Conservation (phyloP, 2,888 invertebrate genomes). For the Ectemnius cavifrons region DNA sequence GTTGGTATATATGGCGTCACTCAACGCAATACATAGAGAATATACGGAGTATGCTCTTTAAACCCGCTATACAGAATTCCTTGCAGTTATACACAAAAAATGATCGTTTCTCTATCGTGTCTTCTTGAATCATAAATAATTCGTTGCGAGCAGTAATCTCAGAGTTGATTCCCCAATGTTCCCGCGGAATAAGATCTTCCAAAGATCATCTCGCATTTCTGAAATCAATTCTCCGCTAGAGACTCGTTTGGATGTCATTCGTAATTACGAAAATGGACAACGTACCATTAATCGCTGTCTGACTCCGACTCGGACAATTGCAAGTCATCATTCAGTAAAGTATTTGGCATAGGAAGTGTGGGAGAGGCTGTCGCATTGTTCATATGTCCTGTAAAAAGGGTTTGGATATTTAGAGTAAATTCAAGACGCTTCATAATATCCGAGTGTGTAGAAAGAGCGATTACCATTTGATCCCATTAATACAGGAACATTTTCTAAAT, state of each 20-base stretch:
- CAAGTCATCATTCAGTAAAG: constrained; percentile 89
- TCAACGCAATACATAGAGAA: constrained; percentile 23
- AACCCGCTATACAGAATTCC: constrained; percentile 21
- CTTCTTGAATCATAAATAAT: constrained; percentile 11
- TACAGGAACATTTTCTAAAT: constrained; percentile 70
- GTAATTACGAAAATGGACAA: neutral
- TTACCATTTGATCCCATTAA: constrained; percentile 68
- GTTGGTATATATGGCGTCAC: constrained; percentile 22
- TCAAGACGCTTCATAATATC: neutral
- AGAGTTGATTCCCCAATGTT: constrained; percentile 10
- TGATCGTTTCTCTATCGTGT: constrained; percentile 16
- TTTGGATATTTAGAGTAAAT: neutral
- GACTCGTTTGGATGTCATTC: neutral
- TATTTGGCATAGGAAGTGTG: constrained; percentile 80
- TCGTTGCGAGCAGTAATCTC: constrained; percentile 2
- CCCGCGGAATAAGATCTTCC: constrained; percentile 11
- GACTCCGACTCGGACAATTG: constrained; percentile 92
- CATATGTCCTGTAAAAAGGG: constrained; percentile 68
- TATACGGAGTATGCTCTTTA: constrained; percentile 22
- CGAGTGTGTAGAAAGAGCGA: neutral
- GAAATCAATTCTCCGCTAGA: constrained; percentile 6
- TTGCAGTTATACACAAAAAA: constrained; percentile 14
- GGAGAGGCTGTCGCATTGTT: constrained; percentile 71
- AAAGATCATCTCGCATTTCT: constrained; percentile 17
- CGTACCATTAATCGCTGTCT: constrained; percentile 83